phyloP scores from a whole-genome alignment of 2,113 vertebrate genomes.

The Gymnobelideus leadbeateri region DNA sequence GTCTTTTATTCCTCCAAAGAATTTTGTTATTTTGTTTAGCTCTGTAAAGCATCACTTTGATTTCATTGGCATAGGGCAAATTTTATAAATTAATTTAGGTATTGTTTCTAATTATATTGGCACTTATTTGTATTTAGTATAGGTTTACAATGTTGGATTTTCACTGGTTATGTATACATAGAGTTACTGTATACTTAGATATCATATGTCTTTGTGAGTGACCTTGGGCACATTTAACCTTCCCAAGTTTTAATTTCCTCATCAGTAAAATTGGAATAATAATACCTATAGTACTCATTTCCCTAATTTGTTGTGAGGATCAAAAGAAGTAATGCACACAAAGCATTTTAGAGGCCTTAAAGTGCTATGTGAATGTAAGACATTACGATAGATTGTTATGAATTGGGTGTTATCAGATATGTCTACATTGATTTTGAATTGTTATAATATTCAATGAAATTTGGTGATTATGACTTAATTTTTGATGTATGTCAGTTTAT shows the following conservation, averaged over 20 bases:
- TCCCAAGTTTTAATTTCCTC: background rate
- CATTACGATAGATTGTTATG: background rate
- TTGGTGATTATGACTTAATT: slow-evolving; percentile 40
- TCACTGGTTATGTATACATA: slow-evolving; percentile 7
- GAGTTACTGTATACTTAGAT: background rate
- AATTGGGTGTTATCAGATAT: background rate
- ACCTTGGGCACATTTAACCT: background rate
- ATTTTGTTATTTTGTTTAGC: too few species aligned
- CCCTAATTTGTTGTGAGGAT: background rate
- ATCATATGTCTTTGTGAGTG: background rate
- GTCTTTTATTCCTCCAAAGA: too few species aligned
- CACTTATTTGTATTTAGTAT: slow-evolving; percentile 8
- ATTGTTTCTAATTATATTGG: background rate
- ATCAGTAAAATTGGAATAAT: background rate
- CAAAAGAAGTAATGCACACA: background rate
- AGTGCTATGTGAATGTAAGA: background rate
- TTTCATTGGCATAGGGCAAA: too few species aligned
- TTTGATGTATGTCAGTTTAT: slow-evolving; percentile 17
- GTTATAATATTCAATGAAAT: background rate
- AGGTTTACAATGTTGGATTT: slow-evolving; percentile 1
- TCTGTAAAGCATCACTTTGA: too few species aligned
- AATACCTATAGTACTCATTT: background rate
- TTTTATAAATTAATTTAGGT: background rate
- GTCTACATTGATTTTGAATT: background rate
- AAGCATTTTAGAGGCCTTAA: background rate